Conservation (phyloP, 2,888 invertebrate species). For the Mystacides longicornis region DNA sequence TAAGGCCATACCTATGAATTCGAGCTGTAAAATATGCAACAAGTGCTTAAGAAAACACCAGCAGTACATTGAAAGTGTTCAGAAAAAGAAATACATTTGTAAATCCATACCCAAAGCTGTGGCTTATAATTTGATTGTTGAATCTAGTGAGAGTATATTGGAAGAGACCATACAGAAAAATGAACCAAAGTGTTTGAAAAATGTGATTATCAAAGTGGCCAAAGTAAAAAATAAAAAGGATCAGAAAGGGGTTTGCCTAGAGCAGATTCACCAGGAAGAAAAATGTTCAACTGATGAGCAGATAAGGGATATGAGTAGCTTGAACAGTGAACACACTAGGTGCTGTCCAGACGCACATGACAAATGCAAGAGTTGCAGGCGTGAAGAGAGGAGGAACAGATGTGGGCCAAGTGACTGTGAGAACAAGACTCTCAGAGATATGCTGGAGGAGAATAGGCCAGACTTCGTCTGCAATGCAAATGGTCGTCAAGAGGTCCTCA, state of each 20-base stretch:
- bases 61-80: background rate
- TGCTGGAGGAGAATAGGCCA: conserved; percentile 62
- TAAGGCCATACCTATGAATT: background rate
- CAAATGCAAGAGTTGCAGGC: conserved; percentile 29
- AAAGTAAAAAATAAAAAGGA: conserved; percentile 12
- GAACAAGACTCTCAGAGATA: conserved; percentile 53
- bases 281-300: conserved; percentile 33
- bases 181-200: conserved; percentile 17
- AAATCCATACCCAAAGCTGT: conserved; percentile 19
- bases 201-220: conserved; percentile 27
- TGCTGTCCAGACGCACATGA: conserved; percentile 27
- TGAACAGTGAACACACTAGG: conserved; percentile 11
- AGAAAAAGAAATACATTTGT: background rate
- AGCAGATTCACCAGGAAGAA: conserved; percentile 20
- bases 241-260: conserved; percentile 5
- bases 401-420: conserved; percentile 27
- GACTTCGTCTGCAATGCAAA: conserved; percentile 58
- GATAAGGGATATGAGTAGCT: conserved; percentile 19
- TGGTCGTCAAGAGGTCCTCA: conserved; percentile 42
- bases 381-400: conserved; percentile 34
- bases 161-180: conserved; percentile 12
- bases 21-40: background rate
- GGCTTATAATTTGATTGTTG: conserved; percentile 27
- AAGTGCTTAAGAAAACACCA: background rate
- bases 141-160: conserved; percentile 22